These are phyloP conservation scores for Siniperca scherzeri DNA, from an alignment of 2,797 vertebrate genomes.

Conservation along the genomic window DNA sequence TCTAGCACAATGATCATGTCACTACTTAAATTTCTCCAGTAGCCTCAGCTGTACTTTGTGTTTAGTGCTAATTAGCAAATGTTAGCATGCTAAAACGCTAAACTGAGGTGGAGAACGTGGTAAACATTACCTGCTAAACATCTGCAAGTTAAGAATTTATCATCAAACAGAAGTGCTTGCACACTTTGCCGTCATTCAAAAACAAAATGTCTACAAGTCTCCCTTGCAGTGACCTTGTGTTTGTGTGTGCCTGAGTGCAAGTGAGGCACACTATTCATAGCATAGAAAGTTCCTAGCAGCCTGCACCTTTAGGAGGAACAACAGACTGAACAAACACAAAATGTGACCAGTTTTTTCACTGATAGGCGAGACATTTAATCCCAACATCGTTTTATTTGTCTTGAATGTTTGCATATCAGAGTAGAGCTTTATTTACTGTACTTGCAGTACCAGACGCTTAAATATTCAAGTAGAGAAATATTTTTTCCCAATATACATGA, in stretches of 20 bases:
- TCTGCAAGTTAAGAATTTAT: neutral
- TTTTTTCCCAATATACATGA: neutral
- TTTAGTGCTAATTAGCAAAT: neutral
- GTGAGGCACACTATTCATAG: conserved; percentile 8
- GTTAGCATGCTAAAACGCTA: neutral
- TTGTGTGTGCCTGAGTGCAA: conserved; percentile 22
- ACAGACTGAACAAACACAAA: conserved; percentile 71
- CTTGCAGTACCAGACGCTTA: conserved; percentile 17
- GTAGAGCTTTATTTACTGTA: conserved; percentile 50
- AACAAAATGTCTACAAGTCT: neutral
- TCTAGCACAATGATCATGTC: neutral
- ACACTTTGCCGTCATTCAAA: neutral
- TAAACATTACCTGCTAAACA: neutral
- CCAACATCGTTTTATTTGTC: conserved; percentile 49
- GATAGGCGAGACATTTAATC: conserved; percentile 41
- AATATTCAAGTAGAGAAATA: conserved; percentile 21
- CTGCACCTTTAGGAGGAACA: conserved; percentile 60
- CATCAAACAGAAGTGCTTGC: neutral
- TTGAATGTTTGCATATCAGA: conserved; percentile 54
- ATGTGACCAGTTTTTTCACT: conserved; percentile 40
- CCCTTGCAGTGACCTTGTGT: conserved; percentile 10
- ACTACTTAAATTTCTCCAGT: neutral
- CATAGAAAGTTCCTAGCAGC: conserved; percentile 51
- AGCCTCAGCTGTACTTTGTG: neutral
- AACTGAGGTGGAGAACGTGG: neutral